Evolutionary conservation across 2,888 invertebrate species (phyloP), one percentile per base, ranked within the genome.

Genomic region (Leucophora obtusa): DNA sequence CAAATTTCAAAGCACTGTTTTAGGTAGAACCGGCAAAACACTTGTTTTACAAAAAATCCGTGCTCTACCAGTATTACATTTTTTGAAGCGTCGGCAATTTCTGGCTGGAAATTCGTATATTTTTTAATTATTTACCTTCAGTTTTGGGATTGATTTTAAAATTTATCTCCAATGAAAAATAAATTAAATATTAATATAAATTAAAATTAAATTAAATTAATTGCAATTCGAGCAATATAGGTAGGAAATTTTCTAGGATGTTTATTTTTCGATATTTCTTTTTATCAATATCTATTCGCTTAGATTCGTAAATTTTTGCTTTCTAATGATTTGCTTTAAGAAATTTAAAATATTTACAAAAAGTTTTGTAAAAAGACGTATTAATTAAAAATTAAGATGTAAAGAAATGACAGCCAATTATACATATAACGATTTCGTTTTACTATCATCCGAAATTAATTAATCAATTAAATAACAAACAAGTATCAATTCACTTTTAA

Each of bases 401-500:
- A 43, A 1, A 43, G 14, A 43, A 43, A 4, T 14, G 18, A 60
- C 15, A 68, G 59, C 66, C 66, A 60, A 60, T 54, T 11, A 15
- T 10, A n/a, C n/a, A n/a, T n/a, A 28, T 28, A 28, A 28, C 7
- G 60, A 47, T 1, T 59, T 58, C 28, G 59, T 7, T n/a, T 35
- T 51, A 7, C 50, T 60, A 50, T 68, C 14, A 47, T 43, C 71
- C 60, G 62, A 60, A 35, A 56, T 62, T 1, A 33, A 58, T 28
- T 35, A 6, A 18, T 24, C 1, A 18, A 59, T 28, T 38, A 3
- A 18, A 24, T 59, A 21, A 35, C 60, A 33, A 68, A 38, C 17
- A 59, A 74, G 51, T 62, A 69, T 38, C 1, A 58, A 50, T 54
- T 59, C 17, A 58, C 15, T 68, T 70, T 58, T 28, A 54, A 65